Evolutionary conservation across 2,888 invertebrate genomes (phyloP).

Genomic region (Pocota personata): DNA sequence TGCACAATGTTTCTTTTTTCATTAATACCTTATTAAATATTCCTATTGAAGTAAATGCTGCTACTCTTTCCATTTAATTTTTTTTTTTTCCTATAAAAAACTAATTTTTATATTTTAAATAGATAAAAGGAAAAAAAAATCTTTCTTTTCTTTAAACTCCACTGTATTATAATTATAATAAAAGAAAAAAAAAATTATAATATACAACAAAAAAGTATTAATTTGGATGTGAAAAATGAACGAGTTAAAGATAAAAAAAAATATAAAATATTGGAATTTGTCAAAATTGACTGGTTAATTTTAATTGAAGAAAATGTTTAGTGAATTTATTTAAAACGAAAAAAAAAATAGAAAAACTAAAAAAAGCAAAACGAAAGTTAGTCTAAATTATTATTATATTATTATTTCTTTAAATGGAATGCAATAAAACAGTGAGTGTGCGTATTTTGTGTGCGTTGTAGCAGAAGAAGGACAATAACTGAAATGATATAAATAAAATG

Average conservation of each 20-base stretch:
- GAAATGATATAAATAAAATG: constrained; percentile 72
- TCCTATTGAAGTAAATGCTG: not conserved
- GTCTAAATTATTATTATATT: constrained; percentile 44
- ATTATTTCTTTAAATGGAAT: constrained; percentile 29
- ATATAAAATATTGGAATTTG: constrained; percentile 7
- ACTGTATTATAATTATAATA: constrained; percentile 36
- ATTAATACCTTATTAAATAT: not conserved
- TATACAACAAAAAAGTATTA: constrained; percentile 65
- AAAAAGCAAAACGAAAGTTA: constrained; percentile 4
- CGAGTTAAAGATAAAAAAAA: constrained; percentile 9
- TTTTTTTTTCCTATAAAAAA: not conserved
- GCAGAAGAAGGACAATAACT: constrained; percentile 55
- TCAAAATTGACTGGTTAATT: constrained; percentile 56
- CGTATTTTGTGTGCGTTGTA: constrained; percentile 67
- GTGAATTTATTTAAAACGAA: constrained; percentile 22
- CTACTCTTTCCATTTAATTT: not conserved
- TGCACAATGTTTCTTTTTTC: not conserved
- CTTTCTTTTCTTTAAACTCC: not conserved
- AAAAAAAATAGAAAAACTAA: not conserved
- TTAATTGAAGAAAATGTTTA: constrained; percentile 18
- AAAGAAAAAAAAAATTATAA: constrained; percentile 21
- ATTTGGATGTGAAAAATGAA: constrained; percentile 50
- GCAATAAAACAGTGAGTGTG: constrained; percentile 55
- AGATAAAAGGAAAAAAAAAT: not conserved
- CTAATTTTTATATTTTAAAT: not conserved